Conservation (phyloP, 2,113 vertebrate species). For the Gavia stellata region DNA sequence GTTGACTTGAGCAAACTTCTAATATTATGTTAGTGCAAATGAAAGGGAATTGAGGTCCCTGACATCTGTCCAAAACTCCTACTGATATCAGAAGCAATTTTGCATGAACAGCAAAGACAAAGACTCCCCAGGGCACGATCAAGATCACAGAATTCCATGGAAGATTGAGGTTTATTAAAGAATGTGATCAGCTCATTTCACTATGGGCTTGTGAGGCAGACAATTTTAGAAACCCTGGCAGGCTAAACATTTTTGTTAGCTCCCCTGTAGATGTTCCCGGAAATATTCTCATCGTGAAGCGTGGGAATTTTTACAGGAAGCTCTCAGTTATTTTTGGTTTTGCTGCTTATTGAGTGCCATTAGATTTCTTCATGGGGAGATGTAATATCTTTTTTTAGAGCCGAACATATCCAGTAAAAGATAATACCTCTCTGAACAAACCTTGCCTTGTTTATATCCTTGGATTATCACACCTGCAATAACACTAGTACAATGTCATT, state of each 20-base stretch:
- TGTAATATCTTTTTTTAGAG: constrained; percentile 24
- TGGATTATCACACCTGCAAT: constrained; percentile 43
- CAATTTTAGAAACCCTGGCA: constrained; percentile 58
- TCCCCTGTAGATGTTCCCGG: constrained; percentile 59
- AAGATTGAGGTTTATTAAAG: constrained; percentile 67
- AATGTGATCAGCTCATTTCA: constrained; percentile 53
- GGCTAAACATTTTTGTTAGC: constrained; percentile 52
- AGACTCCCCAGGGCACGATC: constrained; percentile 53
- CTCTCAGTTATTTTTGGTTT: constrained; percentile 52
- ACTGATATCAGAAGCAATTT: constrained; percentile 59
- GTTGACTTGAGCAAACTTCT: constrained; percentile 37
- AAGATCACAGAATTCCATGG: constrained; percentile 64
- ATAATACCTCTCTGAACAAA: constrained; percentile 34
- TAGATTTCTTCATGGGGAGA: constrained; percentile 39
- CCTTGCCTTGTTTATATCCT: constrained; percentile 17
- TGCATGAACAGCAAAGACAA: constrained; percentile 59
- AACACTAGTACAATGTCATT: constrained; percentile 18
- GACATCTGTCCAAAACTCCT: constrained; percentile 56
- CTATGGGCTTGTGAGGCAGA: constrained; percentile 11
- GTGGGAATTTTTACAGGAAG: constrained; percentile 62
- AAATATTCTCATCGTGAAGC: constrained; percentile 48
- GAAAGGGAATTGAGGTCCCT: constrained; percentile 37
- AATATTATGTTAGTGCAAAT: constrained; percentile 52
- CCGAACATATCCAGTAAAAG: neutral
- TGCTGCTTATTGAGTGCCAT: constrained; percentile 21